Conservation (phyloP, 2,888 invertebrate species). For the Chamaedrilus cognettii region DNA sequence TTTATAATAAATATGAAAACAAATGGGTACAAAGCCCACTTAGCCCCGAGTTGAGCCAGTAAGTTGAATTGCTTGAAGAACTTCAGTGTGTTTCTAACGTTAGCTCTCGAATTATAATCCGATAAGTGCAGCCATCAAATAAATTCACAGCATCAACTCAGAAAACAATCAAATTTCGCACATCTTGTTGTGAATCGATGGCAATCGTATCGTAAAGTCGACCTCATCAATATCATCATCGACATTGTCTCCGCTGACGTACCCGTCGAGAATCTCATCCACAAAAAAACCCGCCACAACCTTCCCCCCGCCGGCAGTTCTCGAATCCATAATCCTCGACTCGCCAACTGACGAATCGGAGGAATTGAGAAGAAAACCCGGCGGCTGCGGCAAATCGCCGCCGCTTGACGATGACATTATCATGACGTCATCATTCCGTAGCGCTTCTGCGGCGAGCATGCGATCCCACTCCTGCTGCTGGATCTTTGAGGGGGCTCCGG, state of each 20-base stretch:
- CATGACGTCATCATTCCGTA: background rate
- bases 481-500: no score
- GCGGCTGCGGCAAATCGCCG: background rate
- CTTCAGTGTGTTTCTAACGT: no score
- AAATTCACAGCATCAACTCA: no score
- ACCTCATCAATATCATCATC: conserved; percentile 29
- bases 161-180: conserved; percentile 4
- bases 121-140: no score
- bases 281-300: conserved; percentile 2
- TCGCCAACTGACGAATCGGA: background rate
- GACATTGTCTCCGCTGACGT: conserved; percentile 28
- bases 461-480: background rate
- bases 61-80: no score
- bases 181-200: conserved; percentile 8
- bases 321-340: background rate
- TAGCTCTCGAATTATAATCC: no score
- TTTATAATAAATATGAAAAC: no score
- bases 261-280: conserved; percentile 20
- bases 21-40: no score
- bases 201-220: conserved; percentile 15
- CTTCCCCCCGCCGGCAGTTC: background rate
- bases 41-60: no score
- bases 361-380: conserved; percentile 3
- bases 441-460: background rate
- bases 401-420: background rate